These are phyloP conservation scores for Oreochromis tanganicae DNA, from an alignment of 2,113 vertebrate species.

Conservation along the genomic window DNA sequence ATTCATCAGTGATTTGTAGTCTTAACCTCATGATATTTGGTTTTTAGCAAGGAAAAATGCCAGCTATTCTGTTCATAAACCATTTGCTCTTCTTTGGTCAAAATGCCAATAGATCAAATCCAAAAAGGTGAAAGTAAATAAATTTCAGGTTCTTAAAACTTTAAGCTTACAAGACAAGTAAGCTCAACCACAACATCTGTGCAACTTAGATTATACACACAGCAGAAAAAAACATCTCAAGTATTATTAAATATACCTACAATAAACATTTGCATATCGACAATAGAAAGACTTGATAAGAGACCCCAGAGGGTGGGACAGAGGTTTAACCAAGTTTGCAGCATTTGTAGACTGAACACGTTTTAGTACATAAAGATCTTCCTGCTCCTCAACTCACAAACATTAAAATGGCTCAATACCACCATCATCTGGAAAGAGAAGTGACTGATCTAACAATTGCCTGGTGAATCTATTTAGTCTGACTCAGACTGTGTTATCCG, in stretches of 20 bases:
- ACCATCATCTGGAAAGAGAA: neutral
- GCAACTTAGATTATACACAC: neutral
- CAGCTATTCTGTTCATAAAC: neutral
- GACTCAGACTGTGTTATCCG: neutral
- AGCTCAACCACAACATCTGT: neutral
- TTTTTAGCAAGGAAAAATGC: neutral
- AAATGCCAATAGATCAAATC: neutral
- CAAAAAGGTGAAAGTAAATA: neutral
- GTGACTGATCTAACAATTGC: neutral
- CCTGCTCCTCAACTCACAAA: neutral
- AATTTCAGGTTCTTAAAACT: neutral
- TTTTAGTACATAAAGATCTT: neutral
- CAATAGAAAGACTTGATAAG: neutral
- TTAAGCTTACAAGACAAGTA: neutral
- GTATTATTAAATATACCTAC: neutral
- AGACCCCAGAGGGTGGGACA: neutral
- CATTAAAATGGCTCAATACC: neutral
- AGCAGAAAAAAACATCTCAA: rapidly evolving
- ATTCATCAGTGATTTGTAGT: neutral
- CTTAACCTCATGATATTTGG: neutral
- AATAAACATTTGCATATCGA: neutral
- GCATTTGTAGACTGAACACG: neutral
- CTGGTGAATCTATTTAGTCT: neutral
- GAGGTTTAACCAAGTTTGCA: neutral
- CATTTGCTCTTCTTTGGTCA: neutral